Evolutionary conservation across 2,888 invertebrate genomes (phyloP).

Genomic region (Autographa pulchrina): DNA sequence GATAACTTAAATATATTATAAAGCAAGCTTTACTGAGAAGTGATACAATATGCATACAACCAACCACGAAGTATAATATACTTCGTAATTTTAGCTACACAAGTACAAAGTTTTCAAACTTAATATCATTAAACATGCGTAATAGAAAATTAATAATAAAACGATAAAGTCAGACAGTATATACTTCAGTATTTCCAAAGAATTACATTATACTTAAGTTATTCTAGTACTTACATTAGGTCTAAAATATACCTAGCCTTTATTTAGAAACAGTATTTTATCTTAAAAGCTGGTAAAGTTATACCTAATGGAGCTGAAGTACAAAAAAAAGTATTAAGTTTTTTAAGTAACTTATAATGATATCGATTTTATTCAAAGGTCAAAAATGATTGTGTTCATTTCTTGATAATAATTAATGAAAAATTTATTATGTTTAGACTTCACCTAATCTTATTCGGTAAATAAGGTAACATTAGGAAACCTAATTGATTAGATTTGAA

Average conservation of each 20-base stretch:
- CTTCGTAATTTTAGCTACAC: conserved; percentile 18
- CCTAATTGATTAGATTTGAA: too few species aligned
- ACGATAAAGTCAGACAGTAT: conserved; percentile 21
- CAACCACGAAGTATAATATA: conserved; percentile 35
- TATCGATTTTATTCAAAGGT: too few species aligned
- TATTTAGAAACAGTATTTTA: not conserved
- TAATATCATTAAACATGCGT: conserved; percentile 25
- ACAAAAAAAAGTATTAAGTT: too few species aligned
- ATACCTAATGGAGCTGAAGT: not conserved
- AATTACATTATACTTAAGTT: not conserved
- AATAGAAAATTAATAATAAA: conserved; percentile 45
- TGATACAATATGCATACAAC: conserved; percentile 51
- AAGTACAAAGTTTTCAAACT: conserved; percentile 41
- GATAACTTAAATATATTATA: conserved; percentile 29
- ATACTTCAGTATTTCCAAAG: not conserved
- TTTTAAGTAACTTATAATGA: too few species aligned
- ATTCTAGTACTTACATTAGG: not conserved
- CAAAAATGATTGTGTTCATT: too few species aligned
- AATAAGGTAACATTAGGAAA: too few species aligned
- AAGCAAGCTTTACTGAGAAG: conserved; percentile 22
- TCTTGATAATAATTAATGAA: too few species aligned
- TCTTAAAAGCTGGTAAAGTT: not conserved
- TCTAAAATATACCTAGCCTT: not conserved
- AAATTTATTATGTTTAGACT: too few species aligned
- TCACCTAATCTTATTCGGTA: too few species aligned